A percentile compares a stretch with the other conserved stretches of the same genome.
phyloP scores from a whole-genome alignment of 2,113 vertebrate genomes.

The Scomber japonicus region DNA sequence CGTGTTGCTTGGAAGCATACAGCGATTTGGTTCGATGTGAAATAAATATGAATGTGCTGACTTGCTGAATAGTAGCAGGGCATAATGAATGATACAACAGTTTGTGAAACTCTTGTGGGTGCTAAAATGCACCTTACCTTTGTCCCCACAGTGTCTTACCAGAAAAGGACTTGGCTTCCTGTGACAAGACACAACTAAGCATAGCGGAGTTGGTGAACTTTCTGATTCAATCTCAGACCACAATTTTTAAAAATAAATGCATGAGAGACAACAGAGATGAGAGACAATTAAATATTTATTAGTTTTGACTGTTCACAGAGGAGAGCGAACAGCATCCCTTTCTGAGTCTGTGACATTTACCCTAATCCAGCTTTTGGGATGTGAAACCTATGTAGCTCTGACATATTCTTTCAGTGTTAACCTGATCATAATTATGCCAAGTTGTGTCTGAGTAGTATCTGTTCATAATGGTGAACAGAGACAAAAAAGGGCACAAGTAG shows the following conservation, averaged over 20 bases:
- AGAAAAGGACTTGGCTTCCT: constrained; percentile 49
- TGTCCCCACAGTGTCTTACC: not conserved
- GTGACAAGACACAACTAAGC: constrained; percentile 59
- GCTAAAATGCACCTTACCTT: constrained; percentile 55
- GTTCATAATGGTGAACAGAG: too few species aligned
- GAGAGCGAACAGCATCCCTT: not conserved
- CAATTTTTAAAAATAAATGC: fast-evolving
- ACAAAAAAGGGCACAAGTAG: not conserved
- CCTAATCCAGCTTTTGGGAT: not conserved
- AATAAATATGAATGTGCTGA: not conserved
- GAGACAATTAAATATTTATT: not conserved
- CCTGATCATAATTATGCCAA: not conserved
- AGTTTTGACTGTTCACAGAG: fast-evolving
- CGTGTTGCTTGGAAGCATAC: not conserved
- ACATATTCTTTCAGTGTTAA: not conserved
- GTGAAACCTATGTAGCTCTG: not conserved
- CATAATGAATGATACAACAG: not conserved
- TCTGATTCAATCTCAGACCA: constrained; percentile 4
- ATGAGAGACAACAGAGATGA: not conserved
- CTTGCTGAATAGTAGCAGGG: not conserved
- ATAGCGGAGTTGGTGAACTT: not conserved
- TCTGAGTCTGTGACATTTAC: not conserved
- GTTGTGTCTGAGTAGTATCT: not conserved
- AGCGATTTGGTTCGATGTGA: not conserved
- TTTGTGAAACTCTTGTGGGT: constrained; percentile 68